phyloP scores from a whole-genome alignment of 2,113 vertebrate genomes.

The Rhynchomys soricoides region DNA sequence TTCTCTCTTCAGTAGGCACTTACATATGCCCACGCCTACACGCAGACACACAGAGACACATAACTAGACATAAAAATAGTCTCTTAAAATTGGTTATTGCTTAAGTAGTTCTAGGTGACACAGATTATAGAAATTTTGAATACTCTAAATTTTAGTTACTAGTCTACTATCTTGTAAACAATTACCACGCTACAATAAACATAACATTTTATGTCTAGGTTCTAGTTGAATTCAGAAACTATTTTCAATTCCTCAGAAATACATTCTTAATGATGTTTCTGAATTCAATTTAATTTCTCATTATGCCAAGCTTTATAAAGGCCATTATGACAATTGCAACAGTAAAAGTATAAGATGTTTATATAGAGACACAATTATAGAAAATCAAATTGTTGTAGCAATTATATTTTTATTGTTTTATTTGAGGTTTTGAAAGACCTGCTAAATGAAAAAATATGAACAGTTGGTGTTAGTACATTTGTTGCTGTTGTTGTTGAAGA shows the following conservation, averaged over 20 bases:
- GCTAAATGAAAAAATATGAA: constrained; percentile 25
- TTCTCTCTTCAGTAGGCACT: background rate
- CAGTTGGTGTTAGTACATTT: background rate
- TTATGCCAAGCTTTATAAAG: constrained; percentile 57
- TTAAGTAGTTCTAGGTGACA: constrained; percentile 31
- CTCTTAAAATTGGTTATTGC: background rate
- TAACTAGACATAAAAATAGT: background rate
- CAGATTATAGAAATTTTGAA: constrained; percentile 38
- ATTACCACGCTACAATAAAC: constrained; percentile 51
- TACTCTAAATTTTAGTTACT: constrained; percentile 37
- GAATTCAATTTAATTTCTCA: constrained; percentile 64
- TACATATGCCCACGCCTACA: background rate
- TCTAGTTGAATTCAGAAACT: constrained; percentile 61
- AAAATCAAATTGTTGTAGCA: constrained; percentile 54
- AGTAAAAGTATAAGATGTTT: constrained; percentile 53
- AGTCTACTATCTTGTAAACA: constrained; percentile 14
- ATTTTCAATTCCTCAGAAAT: constrained; percentile 59
- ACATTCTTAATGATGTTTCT: constrained; percentile 64
- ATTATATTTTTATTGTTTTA: constrained; percentile 31
- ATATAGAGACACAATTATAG: constrained; percentile 44
- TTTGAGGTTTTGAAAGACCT: constrained; percentile 23
- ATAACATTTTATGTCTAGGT: constrained; percentile 60
- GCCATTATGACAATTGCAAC: constrained; percentile 55
- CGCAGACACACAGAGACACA: background rate
- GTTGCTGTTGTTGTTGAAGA: background rate